Evolutionary conservation across 2,113 vertebrate species (phyloP).

Genomic region (Channa maculata): DNA sequence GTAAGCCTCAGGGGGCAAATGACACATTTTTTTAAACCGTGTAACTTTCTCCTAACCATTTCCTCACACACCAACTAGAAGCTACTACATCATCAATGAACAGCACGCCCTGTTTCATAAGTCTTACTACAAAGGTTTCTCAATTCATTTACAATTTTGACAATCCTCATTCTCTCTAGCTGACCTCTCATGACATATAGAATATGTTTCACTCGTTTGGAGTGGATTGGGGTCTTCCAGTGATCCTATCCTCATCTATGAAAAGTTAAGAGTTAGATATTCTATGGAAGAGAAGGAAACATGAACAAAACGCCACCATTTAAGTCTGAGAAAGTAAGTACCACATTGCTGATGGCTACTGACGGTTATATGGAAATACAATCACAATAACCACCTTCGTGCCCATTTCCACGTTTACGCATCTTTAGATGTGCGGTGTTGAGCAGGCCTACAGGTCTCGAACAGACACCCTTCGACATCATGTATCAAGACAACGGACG

Average conservation of each 20-base stretch:
- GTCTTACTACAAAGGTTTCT: slow-evolving; percentile 18
- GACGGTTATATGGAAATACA: background rate
- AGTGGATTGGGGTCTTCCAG: no score
- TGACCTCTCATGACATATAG: no score
- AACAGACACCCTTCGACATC: no score
- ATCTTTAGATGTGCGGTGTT: background rate
- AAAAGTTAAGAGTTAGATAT: no score
- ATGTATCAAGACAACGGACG: no score
- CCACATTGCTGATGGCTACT: background rate
- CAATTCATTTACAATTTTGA: background rate
- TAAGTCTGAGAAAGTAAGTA: background rate
- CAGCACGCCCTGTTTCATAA: slow-evolving; percentile 20
- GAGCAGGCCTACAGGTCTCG: slow-evolving; percentile 5
- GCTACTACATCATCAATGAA: background rate
- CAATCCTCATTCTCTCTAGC: background rate
- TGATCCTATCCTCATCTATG: no score
- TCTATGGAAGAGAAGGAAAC: no score
- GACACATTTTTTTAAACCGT: background rate
- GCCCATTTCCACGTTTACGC: background rate
- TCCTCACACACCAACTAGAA: background rate
- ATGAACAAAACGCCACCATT: no score
- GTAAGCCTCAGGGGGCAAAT: background rate
- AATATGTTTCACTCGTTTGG: no score
- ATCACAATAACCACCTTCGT: background rate
- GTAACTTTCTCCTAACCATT: slow-evolving; percentile 9